phyloP scores from a whole-genome alignment of 2,797 vertebrate species.

The Rhyacichthys aspro region DNA sequence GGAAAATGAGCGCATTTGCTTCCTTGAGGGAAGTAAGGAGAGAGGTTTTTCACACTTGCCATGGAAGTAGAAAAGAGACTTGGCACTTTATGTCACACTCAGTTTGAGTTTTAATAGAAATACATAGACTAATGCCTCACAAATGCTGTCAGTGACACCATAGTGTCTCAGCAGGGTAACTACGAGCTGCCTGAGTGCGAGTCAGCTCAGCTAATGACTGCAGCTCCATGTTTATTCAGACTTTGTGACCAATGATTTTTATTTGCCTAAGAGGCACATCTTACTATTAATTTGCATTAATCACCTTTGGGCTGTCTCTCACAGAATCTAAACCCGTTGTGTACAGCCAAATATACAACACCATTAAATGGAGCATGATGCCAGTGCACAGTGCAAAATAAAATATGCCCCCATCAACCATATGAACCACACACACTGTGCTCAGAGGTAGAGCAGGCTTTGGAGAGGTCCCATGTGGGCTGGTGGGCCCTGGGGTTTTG shows the following conservation, averaged over 20 bases:
- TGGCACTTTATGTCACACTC: constrained; percentile 9
- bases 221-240: constrained; percentile 40
- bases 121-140: constrained; percentile 7
- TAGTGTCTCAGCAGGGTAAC: constrained; percentile 1
- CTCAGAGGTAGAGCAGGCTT: constrained; percentile 24
- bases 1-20: constrained; percentile 30
- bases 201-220: constrained; percentile 17
- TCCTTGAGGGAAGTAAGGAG: constrained; percentile 8
- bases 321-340: constrained; percentile 28
- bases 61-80: constrained; percentile 1
- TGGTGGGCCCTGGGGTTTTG: constrained; percentile 23
- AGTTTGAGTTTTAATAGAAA: constrained; percentile 31
- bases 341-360: constrained; percentile 38
- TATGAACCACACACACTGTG: constrained; percentile 18
- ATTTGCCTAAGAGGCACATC: constrained; percentile 53
- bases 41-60: constrained; percentile 22
- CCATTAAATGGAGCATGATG: constrained; percentile 12
- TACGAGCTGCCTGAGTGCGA: constrained; percentile 4
- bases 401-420: constrained; percentile 5
- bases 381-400: constrained; percentile 19
- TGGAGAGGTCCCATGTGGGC: constrained; percentile 26
- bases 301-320: constrained; percentile 54
- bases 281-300: constrained; percentile 66
- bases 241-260: constrained; percentile 60
- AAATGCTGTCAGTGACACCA: constrained; percentile 19